Evolutionary conservation across 2,888 invertebrate species (phyloP).

Genomic region (Sarcophaga rosellei): DNA sequence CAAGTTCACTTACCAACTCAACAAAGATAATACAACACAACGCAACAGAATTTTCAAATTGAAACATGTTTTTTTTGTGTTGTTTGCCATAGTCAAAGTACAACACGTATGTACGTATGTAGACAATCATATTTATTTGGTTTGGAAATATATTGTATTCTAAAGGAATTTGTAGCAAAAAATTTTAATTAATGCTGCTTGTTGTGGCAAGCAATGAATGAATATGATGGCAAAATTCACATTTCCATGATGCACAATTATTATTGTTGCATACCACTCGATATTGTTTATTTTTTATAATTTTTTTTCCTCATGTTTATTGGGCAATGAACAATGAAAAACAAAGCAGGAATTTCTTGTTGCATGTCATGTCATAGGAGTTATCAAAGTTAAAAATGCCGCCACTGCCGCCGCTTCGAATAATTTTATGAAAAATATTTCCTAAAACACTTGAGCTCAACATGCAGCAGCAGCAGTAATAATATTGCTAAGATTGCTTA

Average conservation of each 20-base stretch:
- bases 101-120: too few species aligned
- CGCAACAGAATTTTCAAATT: neutral
- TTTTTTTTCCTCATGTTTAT: neutral
- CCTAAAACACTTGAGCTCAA: conserved; percentile 56
- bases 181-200: neutral
- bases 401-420: conserved; percentile 45
- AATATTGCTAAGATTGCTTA: neutral
- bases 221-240: neutral
- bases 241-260: neutral
- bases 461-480: neutral
- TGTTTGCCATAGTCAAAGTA: neutral
- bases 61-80: conserved; percentile 11
- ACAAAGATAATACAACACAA: neutral
- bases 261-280: neutral
- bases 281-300: neutral
- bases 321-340: neutral
- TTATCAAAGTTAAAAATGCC: conserved; percentile 60
- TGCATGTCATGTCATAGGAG: conserved; percentile 13
- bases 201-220: neutral
- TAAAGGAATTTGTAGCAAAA: neutral
- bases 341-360: conserved; percentile 6
- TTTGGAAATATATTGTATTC: neutral
- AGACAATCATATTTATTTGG: too few species aligned
- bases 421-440: conserved; percentile 52
- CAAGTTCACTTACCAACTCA: conserved; percentile 37